Conservation (phyloP, 2,797 vertebrate species). For the Atherinosoma microstoma region DNA sequence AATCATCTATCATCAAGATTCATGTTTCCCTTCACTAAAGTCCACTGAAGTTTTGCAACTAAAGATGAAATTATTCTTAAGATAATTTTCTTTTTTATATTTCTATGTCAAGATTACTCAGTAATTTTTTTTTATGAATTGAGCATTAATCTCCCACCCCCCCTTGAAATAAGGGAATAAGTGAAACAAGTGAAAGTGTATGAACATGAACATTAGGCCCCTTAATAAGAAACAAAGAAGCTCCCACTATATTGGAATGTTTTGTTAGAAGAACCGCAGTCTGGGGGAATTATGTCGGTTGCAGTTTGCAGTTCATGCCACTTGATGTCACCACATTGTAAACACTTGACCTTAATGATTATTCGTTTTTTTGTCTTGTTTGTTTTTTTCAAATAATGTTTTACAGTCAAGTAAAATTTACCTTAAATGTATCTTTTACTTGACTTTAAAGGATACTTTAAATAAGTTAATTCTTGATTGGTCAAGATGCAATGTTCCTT, state of each 20-base stretch:
- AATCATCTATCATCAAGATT: slow-evolving; percentile 44
- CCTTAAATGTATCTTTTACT: not conserved
- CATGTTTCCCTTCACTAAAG: not conserved
- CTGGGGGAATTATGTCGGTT: no score
- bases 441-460: no score
- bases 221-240: not conserved
- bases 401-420: not conserved
- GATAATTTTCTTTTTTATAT: not conserved
- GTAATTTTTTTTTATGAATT: no score
- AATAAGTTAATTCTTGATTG: no score
- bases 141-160: not conserved
- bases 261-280: no score
- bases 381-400: no score
- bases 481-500: no score
- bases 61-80: not conserved
- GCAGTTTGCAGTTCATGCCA: not conserved
- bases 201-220: not conserved
- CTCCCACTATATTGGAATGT: not conserved
- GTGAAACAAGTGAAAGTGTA: no score
- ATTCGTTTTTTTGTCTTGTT: no score
- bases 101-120: not conserved
- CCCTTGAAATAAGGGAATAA: no score
- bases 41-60: not conserved
- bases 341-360: not conserved
- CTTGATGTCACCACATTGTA: not conserved